Evolutionary conservation across 1,140 invertebrate genomes (phyloP).

Genomic region (Phymastichus coffea): DNA sequence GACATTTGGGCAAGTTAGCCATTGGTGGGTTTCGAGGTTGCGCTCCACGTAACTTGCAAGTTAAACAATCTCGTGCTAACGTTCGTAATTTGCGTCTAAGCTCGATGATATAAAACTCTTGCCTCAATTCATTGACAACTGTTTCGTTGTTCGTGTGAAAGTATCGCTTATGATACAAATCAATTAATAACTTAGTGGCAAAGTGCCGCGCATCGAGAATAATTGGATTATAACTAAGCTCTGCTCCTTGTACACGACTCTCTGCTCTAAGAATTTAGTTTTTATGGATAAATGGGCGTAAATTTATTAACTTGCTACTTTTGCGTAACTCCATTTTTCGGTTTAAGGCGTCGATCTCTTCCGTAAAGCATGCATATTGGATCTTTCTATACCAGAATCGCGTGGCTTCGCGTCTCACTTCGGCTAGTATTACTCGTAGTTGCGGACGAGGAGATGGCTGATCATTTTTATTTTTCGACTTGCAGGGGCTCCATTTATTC

Average conservation of each 20-base stretch:
- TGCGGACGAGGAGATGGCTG: no score
- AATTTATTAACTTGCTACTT: neutral
- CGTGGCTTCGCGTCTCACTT: neutral
- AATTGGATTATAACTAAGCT: neutral
- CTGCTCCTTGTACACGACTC: neutral
- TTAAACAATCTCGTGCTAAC: neutral
- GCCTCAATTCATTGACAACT: slow-evolving; percentile 2
- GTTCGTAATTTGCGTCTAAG: slow-evolving; percentile 14
- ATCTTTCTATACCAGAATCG: neutral
- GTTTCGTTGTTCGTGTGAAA: neutral
- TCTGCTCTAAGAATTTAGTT: neutral
- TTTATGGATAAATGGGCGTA: neutral
- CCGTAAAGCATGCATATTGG: neutral
- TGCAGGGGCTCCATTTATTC: no score
- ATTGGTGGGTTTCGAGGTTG: neutral
- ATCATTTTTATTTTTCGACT: no score
- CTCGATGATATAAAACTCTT: slow-evolving; percentile 31
- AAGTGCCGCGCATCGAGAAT: neutral
- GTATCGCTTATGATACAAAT: neutral
- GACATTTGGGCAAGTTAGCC: neutral
- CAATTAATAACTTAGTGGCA: neutral
- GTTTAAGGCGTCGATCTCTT: neutral
- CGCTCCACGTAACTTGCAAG: neutral
- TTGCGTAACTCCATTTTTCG: neutral
- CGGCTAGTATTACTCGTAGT: no score